Evolutionary conservation across 2,113 vertebrate genomes (phyloP).

Genomic region (Psilopogon haemacephalus): DNA sequence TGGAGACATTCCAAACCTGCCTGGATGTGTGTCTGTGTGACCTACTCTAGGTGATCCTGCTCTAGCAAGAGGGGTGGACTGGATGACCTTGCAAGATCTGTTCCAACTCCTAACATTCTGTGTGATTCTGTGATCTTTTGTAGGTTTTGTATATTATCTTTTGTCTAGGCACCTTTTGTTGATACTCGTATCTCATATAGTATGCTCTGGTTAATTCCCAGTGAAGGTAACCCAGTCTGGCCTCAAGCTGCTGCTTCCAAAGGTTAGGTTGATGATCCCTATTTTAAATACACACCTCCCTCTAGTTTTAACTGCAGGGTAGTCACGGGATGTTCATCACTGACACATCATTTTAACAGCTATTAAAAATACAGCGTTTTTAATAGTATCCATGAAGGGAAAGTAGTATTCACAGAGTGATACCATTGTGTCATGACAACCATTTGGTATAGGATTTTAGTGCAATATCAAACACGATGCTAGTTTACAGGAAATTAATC

Average conservation of each 20-base stretch:
- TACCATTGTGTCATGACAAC: neutral
- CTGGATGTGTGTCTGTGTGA: too few species aligned
- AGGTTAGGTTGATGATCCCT: neutral
- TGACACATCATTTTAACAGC: neutral
- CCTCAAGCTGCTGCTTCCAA: neutral
- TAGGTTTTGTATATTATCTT: neutral
- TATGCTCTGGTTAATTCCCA: neutral
- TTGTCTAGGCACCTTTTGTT: neutral
- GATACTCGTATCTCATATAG: rapidly evolving
- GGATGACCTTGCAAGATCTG: too few species aligned
- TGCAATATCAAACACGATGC: neutral
- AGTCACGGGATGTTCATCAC: neutral
- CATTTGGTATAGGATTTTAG: neutral
- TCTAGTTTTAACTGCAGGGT: neutral
- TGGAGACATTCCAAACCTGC: too few species aligned
- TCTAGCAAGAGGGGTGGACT: too few species aligned
- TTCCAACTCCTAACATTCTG: too few species aligned
- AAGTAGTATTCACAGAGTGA: neutral
- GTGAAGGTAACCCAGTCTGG: neutral
- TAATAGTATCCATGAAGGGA: neutral
- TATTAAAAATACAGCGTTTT: neutral
- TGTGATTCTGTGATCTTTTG: neutral
- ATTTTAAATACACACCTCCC: neutral
- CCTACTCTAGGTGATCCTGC: too few species aligned
- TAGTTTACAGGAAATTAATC: neutral